These are phyloP conservation scores for Cyclophora punctaria DNA, from an alignment of 2,888 invertebrate genomes.

Conservation along the genomic window DNA sequence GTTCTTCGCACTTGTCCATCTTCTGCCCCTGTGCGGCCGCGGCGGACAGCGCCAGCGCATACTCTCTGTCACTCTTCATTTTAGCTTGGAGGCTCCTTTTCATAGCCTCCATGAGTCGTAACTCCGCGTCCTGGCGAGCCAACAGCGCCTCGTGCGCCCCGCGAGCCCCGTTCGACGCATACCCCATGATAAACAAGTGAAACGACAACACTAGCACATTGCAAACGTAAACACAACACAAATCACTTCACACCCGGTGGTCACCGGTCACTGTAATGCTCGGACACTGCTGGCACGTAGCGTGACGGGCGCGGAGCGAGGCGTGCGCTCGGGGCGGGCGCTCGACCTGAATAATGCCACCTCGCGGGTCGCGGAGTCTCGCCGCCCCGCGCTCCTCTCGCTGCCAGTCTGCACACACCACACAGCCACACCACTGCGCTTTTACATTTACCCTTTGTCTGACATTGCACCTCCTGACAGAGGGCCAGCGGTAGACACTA, in stretches of 20 bases:
- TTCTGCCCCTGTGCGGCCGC: conserved; percentile 89
- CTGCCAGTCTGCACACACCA: conserved; percentile 9
- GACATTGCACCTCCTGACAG: conserved; percentile 9
- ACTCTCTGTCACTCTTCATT: conserved; percentile 94
- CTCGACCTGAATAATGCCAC: conserved; percentile 58
- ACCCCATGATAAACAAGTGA: conserved; percentile 79
- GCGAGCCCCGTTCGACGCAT: conserved; percentile 89
- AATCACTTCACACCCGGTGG: conserved; percentile 63
- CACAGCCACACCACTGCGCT: conserved; percentile 7
- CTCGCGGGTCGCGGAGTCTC: conserved; percentile 34
- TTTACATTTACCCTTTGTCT: conserved; percentile 13
- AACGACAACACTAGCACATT: conserved; percentile 53
- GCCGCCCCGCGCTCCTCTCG: conserved; percentile 18
- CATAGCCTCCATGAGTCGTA: conserved; percentile 93
- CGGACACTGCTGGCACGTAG: conserved; percentile 19
- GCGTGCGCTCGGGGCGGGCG: conserved; percentile 49
- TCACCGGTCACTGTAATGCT: conserved; percentile 49
- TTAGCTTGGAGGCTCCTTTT: conserved; percentile 89
- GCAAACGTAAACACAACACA: conserved; percentile 63
- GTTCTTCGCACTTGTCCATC: conserved; percentile 84
- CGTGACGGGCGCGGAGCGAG: conserved; percentile 10
- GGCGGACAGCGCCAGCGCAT: conserved; percentile 87
- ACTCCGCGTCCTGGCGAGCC: conserved; percentile 92
- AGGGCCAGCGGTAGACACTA: not conserved
- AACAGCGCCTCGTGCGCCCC: conserved; percentile 93